These are phyloP conservation scores for Thomomys bottae DNA, from an alignment of 2,113 vertebrate species.

Conservation along the genomic window DNA sequence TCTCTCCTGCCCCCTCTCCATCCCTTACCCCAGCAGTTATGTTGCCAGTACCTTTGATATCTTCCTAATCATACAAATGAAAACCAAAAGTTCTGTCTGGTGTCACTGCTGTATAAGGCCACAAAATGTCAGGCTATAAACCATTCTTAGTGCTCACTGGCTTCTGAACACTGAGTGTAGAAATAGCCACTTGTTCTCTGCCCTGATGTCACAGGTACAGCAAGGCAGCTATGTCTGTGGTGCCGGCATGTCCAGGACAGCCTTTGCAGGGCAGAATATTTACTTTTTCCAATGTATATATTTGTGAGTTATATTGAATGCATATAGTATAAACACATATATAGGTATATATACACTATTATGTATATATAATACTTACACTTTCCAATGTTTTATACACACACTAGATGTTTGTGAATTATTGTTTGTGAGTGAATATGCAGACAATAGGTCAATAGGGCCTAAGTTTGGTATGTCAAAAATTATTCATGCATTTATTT, in stretches of 20 bases:
- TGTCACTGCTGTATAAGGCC: fast-evolving
- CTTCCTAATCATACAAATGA: not conserved
- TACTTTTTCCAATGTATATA: no score
- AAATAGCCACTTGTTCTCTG: slow-evolving; percentile 83
- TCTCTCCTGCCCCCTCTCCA: no score
- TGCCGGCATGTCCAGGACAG: slow-evolving; percentile 69
- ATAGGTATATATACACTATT: no score
- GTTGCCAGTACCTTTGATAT: no score
- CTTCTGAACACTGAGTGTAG: slow-evolving; percentile 82
- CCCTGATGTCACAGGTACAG: slow-evolving; percentile 81
- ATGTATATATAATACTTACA: not conserved
- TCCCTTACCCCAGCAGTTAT: no score
- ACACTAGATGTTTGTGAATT: not conserved
- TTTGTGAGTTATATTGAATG: no score
- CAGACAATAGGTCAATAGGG: not conserved
- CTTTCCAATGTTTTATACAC: not conserved
- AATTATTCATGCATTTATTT: not conserved
- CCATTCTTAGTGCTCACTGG: slow-evolving; percentile 82
- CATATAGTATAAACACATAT: no score
- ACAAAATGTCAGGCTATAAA: slow-evolving; percentile 82
- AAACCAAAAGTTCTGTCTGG: no score
- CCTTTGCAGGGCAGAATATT: slow-evolving; percentile 33
- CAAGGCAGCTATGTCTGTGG: slow-evolving; percentile 75
- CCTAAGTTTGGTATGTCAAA: not conserved
- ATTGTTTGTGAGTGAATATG: slow-evolving; percentile 21